These are phyloP conservation scores for Anthoscopus minutus DNA, from an alignment of 2,113 vertebrate genomes.

Conservation along the genomic window DNA sequence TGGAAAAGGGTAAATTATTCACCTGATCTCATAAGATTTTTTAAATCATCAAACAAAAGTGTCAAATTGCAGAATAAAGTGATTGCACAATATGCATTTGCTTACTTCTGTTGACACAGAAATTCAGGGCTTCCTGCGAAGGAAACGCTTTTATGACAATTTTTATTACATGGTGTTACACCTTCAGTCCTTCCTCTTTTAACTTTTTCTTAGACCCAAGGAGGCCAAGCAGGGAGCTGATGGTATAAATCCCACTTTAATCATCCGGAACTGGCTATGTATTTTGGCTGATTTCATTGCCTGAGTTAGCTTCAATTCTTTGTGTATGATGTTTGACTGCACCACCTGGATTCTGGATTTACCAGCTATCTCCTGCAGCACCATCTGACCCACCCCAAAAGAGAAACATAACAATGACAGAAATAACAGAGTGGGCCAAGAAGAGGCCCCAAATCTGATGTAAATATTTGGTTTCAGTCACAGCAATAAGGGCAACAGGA, in stretches of 20 bases:
- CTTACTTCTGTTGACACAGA: neutral
- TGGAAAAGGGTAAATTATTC: neutral
- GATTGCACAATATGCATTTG: neutral
- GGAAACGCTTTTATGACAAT: neutral
- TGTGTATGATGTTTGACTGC: neutral
- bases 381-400: neutral
- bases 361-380: neutral
- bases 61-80: neutral
- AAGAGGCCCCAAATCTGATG: neutral
- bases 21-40: neutral
- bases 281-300: neutral
- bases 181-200: neutral
- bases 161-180: neutral
- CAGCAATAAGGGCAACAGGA: neutral
- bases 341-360: neutral
- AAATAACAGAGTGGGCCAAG: neutral
- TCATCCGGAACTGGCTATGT: neutral
- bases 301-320: neutral
- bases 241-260: neutral
- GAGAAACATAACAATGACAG: neutral
- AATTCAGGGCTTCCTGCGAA: neutral
- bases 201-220: neutral
- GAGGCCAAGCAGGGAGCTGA: neutral
- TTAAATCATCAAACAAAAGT: neutral
- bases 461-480: slow-evolving; percentile 32